Evolutionary conservation across 2,113 vertebrate genomes (phyloP), one percentile per base, ranked within the genome.

Genomic region (Semnopithecus entellus): DNA sequence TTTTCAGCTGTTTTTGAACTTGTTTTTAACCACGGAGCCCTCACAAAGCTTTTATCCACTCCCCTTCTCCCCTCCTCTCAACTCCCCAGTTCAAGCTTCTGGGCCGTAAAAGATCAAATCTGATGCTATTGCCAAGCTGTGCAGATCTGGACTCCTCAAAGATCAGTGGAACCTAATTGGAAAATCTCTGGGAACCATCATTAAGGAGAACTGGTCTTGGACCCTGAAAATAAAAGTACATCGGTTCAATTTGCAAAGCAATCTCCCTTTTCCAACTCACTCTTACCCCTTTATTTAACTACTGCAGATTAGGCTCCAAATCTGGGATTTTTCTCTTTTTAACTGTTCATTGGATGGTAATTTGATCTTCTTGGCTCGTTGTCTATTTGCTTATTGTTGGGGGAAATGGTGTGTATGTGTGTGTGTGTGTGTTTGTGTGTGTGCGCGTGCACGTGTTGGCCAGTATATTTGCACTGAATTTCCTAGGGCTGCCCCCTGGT

Each of bases 231-330:
- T 57, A 18, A 59, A 87, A 98, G 97, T 96, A 98, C 98, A 79
- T 94, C 96, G 97, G 97, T 96, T 98, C 88, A 52, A 83, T 97
- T 87, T 16, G 1, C 88, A 94, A n/a, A 93, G 88, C 81, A 97
- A 97, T 95, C 83, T 97, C 59, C 85, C 70, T 84, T 97, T 82
- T 92, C 87, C 79, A 66, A 98, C 97, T 96, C 96, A 94, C 98
- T 97, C 98, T 97, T 97, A 98, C 98, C 97, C 98, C 96, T 98
- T 97, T 70, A 84, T 98, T 99, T 99, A 99, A 98, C 99, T 99
- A 99, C 99, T 98, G 97, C 99, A 99, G 99, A 98, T 98, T 97
- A 94, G 97, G 96, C 97, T 97, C 88, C 90, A 95, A 97, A 76
- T 0, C 0, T 2, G 1, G 52, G 57, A 86, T 45, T 97, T 97